Evolutionary conservation across 2,113 vertebrate genomes (phyloP).

Genomic region (Petrocephalus zakoni): DNA sequence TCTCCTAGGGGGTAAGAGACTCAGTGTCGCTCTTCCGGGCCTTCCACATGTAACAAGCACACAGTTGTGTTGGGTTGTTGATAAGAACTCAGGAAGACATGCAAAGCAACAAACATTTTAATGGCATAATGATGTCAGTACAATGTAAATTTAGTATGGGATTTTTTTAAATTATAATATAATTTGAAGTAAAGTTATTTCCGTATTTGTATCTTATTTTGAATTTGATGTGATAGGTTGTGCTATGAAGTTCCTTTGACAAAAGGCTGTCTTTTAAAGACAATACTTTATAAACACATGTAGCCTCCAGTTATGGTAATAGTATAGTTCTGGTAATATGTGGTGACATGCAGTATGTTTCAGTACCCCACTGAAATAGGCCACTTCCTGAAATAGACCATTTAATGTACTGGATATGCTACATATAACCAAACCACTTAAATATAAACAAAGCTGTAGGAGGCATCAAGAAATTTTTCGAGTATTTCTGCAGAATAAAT

Average conservation of each 20-base stretch:
- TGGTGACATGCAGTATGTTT: background rate
- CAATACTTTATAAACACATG: background rate
- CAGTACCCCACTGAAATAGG: background rate
- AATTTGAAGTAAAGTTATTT: background rate
- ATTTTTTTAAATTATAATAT: background rate
- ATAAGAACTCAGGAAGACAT: background rate
- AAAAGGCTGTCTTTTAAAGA: background rate
- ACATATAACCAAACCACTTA: background rate
- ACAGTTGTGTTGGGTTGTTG: background rate
- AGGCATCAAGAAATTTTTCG: background rate
- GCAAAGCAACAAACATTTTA: background rate
- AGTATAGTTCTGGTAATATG: background rate
- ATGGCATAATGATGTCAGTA: background rate
- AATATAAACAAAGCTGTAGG: background rate
- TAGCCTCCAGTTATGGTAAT: background rate
- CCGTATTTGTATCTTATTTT: background rate
- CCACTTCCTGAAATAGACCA: background rate
- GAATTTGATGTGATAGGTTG: background rate
- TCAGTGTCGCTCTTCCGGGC: background rate
- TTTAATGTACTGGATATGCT: background rate
- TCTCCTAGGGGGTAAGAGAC: slow-evolving; percentile 52
- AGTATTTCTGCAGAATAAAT: background rate
- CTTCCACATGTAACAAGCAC: background rate
- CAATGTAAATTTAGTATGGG: background rate
- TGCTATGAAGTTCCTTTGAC: background rate